Evolutionary conservation across 2,888 invertebrate genomes (phyloP).

Genomic region (Rhagophthalmus giganteus): DNA sequence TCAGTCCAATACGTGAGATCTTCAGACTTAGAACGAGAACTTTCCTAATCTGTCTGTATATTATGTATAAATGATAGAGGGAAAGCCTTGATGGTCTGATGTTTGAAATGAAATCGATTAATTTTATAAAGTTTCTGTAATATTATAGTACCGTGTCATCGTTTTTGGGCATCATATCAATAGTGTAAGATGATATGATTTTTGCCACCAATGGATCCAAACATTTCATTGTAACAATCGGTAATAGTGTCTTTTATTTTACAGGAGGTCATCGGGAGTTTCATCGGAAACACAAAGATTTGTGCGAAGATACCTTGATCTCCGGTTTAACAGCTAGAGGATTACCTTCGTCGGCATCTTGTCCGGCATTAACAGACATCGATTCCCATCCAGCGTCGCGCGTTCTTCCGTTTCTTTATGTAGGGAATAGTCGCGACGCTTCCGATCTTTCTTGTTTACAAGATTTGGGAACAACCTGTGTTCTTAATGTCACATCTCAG

Average conservation of each 20-base stretch:
- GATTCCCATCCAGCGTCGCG: slow-evolving; percentile 77
- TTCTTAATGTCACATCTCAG: slow-evolving; percentile 81
- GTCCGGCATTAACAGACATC: slow-evolving; percentile 63
- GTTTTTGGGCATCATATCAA: no score
- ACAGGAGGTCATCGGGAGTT: slow-evolving; percentile 73
- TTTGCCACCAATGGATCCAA: background rate
- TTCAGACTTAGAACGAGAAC: no score
- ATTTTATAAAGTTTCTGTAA: no score
- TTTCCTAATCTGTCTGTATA: no score
- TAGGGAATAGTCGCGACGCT: slow-evolving; percentile 82
- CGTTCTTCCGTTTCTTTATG: slow-evolving; percentile 77
- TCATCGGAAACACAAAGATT: slow-evolving; percentile 68
- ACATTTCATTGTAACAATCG: no score
- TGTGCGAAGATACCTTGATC: slow-evolving; percentile 72
- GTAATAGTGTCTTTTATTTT: slow-evolving; percentile 34
- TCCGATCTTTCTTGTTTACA: slow-evolving; percentile 69
- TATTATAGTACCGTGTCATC: no score
- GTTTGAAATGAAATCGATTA: no score
- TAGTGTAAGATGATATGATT: no score
- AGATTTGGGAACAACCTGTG: slow-evolving; percentile 71
- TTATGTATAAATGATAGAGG: no score
- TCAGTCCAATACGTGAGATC: no score
- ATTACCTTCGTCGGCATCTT: slow-evolving; percentile 55
- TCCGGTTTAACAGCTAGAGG: slow-evolving; percentile 55
- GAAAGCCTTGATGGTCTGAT: no score